Conservation (phyloP, 2,888 invertebrate genomes). For the Desoria tigrina region DNA sequence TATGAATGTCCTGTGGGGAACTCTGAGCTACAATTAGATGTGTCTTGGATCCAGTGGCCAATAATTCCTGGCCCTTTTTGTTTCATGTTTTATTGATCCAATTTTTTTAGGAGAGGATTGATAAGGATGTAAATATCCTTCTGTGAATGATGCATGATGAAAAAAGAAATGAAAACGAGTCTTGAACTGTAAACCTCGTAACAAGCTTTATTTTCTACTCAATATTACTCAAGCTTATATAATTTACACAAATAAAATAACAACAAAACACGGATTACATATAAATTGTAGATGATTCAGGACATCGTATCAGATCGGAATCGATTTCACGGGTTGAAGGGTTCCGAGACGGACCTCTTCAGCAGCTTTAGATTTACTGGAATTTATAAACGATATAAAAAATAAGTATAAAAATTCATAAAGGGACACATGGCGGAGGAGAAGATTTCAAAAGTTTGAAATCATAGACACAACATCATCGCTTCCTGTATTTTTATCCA, state of each 20-base stretch:
- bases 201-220: slow-evolving; percentile 19
- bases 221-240: slow-evolving; percentile 6
- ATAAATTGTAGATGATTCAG: slow-evolving; percentile 16
- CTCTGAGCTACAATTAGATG: no score
- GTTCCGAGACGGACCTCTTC: slow-evolving; percentile 4
- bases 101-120: no score
- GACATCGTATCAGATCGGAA: slow-evolving; percentile 10
- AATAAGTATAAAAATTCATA: neutral
- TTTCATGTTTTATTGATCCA: no score
- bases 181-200: slow-evolving; percentile 2
- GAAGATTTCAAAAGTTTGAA: no score
- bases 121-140: no score
- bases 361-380: slow-evolving; percentile 4
- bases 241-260: slow-evolving; percentile 25
- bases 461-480: no score
- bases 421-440: neutral
- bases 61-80: no score
- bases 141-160: no score
- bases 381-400: neutral
- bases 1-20: no score
- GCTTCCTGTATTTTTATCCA: no score
- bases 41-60: no score
- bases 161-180: no score
- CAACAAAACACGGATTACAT: slow-evolving; percentile 16
- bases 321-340: slow-evolving; percentile 9